These are phyloP conservation scores for Lophotriccus pileatus DNA, from an alignment of 2,797 vertebrate species.

Conservation along the genomic window DNA sequence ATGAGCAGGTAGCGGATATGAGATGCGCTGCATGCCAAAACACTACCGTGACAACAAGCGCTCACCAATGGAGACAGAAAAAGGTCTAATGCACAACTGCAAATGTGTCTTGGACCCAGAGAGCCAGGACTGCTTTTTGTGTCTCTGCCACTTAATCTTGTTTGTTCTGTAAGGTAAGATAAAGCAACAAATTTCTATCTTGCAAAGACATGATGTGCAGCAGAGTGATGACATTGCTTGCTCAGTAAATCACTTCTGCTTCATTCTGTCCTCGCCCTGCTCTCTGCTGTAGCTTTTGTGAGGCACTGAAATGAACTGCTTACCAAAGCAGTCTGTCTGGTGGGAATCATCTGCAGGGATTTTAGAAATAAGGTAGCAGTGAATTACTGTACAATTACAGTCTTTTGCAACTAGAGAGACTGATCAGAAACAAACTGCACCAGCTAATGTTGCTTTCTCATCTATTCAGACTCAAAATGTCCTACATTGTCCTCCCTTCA, in stretches of 20 bases:
- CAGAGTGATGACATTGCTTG: conserved; percentile 39
- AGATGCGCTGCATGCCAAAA: background rate
- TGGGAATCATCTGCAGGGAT: conserved; percentile 28
- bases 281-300: conserved; percentile 37
- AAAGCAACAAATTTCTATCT: background rate
- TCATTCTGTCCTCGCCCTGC: background rate
- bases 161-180: conserved; percentile 5
- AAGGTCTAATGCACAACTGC: background rate
- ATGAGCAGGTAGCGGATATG: background rate
- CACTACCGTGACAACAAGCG: background rate
- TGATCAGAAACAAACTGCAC: background rate
- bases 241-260: conserved; percentile 56
- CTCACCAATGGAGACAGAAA: rapidly evolving
- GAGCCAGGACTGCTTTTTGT: background rate
- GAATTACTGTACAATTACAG: conserved; percentile 30
- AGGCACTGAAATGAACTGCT: conserved; percentile 59
- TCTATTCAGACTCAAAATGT: background rate
- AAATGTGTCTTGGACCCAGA: background rate
- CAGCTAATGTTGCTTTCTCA: background rate
- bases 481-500: background rate
- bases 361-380: conserved; percentile 47
- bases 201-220: conserved; percentile 23
- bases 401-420: background rate
- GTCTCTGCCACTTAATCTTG: background rate
- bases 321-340: conserved; percentile 57